phyloP scores from a whole-genome alignment of 2,888 invertebrate genomes.

The Artemia sinica region DNA sequence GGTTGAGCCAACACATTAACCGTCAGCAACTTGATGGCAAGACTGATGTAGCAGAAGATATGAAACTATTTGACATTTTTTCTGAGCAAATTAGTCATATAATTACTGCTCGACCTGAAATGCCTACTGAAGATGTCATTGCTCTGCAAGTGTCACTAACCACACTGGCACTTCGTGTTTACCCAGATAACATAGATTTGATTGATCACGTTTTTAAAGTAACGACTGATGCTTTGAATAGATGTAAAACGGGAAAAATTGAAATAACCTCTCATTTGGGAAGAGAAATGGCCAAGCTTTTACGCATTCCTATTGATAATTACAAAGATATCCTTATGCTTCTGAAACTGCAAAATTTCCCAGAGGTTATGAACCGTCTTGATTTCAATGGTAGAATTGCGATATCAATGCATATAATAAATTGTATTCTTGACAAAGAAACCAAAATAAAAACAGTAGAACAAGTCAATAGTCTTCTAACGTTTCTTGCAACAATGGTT shows the following conservation, averaged over 20 bases:
- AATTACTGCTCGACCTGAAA: conserved; percentile 76
- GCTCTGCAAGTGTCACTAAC: conserved; percentile 84
- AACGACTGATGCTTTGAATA: conserved; percentile 73
- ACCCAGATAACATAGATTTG: conserved; percentile 80
- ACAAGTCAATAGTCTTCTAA: conserved; percentile 42
- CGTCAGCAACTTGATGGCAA: conserved; percentile 42
- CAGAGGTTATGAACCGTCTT: conserved; percentile 64
- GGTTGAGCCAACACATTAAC: conserved; percentile 66
- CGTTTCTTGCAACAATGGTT: conserved; percentile 30
- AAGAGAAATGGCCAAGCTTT: conserved; percentile 73
- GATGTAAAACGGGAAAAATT: conserved; percentile 65
- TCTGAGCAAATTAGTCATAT: conserved; percentile 91
- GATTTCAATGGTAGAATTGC: conserved; percentile 71
- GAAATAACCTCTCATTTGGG: conserved; percentile 43
- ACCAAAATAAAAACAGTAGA: conserved; percentile 71
- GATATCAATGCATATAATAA: conserved; percentile 70
- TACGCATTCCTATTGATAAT: conserved; percentile 84
- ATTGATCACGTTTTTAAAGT: conserved; percentile 85
- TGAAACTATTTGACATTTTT: conserved; percentile 92
- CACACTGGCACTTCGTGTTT: conserved; percentile 87
- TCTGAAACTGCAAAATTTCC: conserved; percentile 67
- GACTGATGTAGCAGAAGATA: conserved; percentile 57
- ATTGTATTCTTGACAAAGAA: conserved; percentile 74
- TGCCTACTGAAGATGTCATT: conserved; percentile 89
- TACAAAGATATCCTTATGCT: conserved; percentile 81